Base-by-base conservation (phyloP, 2,888 invertebrate species). In the Tetramorium bicarinatum region DNA sequence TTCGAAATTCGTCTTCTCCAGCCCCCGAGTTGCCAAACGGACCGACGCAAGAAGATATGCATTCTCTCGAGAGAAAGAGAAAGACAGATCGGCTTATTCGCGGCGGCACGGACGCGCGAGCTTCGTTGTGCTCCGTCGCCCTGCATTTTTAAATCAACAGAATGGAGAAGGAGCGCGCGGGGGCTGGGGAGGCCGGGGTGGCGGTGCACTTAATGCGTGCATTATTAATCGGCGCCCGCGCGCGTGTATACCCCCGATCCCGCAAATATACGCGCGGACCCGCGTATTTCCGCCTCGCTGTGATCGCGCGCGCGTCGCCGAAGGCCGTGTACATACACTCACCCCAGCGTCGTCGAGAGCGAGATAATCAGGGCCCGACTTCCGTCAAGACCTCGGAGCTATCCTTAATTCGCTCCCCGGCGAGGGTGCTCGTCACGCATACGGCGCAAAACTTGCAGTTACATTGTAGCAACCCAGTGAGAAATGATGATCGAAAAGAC, bases 131-230 rank as follows among this genome's bases (percentile, higher is more conserved):
- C 91, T 91, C 88, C 83, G 77, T 74, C 72, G 80, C 83, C 83
- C 83, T 92, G 83, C 88, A 93, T 93, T 91, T 91, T 93, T 92
- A 92, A 90, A 90, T 87, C 85, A 85, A 54, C 83, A 79, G 85
- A 89, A 91, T 89, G 88, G 87, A 87, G 90, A 87, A 91, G 82
- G n/a, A 47, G 21, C 47, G 74, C 74, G 86, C 87, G 85, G 83
- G 82, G 88, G 89, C 88, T 21, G 21, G 87, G 85, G 21, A 9
- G 13, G 41, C 18, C n/a, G 21, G 38, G 59, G 15, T 59, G 59
- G 21, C 83, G 91, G 87, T 90, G 92, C 91, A 92, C 91, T 92
- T 91, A 92, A 90, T 86, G 85, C 76, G 81, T 93, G 88, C 90
- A 93, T 93, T 92, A 93, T 93, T 92, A 83, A 92, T 87, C 75